Percentiles rank a stretch among this genome's conserved stretches.
These are phyloP conservation scores for Furcula furcula DNA, from an alignment of 2,888 invertebrate genomes.

Conservation along the genomic window DNA sequence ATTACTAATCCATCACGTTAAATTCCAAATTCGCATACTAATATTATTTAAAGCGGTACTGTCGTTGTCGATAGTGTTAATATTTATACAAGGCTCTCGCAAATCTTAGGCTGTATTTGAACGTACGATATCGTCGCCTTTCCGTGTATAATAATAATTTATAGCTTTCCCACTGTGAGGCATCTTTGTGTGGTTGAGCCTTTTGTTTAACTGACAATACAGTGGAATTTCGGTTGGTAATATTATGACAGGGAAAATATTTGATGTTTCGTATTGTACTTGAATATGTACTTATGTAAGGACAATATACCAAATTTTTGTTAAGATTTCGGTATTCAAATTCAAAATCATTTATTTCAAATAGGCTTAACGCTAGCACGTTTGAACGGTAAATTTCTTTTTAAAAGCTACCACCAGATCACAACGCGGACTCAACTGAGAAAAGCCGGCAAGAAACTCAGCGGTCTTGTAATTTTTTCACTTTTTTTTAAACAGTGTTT, in stretches of 20 bases:
- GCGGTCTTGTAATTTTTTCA: too few species aligned
- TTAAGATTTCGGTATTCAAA: too few species aligned
- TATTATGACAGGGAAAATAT: slow-evolving; percentile 2
- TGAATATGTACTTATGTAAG: too few species aligned
- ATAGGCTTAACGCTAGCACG: too few species aligned
- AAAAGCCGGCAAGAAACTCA: too few species aligned
- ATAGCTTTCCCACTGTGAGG: slow-evolving; percentile 6
- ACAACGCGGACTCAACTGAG: too few species aligned
- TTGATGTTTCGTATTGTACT: not conserved
- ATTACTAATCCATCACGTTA: too few species aligned
- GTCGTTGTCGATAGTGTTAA: slow-evolving; percentile 8
- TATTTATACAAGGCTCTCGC: slow-evolving; percentile 19
- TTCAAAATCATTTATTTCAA: too few species aligned
- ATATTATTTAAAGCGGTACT: slow-evolving; percentile 13
- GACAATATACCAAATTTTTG: too few species aligned
- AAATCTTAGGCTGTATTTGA: slow-evolving; percentile 24
- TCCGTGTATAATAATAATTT: slow-evolving; percentile 19
- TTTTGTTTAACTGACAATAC: slow-evolving; percentile 8
- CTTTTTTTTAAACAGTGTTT: too few species aligned
- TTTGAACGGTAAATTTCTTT: too few species aligned
- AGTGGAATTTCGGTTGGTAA: not conserved
- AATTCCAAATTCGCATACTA: slow-evolving; percentile 6
- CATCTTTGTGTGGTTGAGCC: slow-evolving; percentile 1
- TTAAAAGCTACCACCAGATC: too few species aligned
- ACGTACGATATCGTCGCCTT: slow-evolving; percentile 15